phyloP scores from a whole-genome alignment of 2,113 vertebrate species.

The Nestor notabilis region DNA sequence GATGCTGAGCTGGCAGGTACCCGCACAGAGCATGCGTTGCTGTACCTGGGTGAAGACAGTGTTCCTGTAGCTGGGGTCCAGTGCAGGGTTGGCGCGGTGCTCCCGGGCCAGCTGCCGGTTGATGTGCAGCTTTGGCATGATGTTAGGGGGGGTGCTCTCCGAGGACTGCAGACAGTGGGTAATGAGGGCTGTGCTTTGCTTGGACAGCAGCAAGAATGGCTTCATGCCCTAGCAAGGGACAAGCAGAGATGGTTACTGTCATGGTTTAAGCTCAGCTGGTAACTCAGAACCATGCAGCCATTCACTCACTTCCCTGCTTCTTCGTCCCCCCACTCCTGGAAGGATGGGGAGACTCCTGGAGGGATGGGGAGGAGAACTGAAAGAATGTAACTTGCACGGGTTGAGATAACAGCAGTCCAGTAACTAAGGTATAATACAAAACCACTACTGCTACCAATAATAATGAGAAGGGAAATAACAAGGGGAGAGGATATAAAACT shows the following conservation, averaged over 20 bases:
- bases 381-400: neutral
- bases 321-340: neutral
- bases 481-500: neutral
- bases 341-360: neutral
- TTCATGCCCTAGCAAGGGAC: conserved; percentile 82
- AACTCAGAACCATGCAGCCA: neutral
- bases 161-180: conserved; percentile 91
- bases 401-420: neutral
- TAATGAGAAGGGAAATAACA: neutral
- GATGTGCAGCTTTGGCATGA: conserved; percentile 87
- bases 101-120: conserved; percentile 93
- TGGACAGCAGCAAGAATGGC: conserved; percentile 91
- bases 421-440: neutral
- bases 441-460: neutral
- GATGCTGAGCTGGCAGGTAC: neutral
- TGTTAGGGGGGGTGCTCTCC: conserved; percentile 84
- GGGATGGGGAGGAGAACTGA: neutral
- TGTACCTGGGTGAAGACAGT: conserved; percentile 89
- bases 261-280: neutral
- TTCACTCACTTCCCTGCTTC: neutral
- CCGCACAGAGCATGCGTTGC: accelerated
- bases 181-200: conserved; percentile 85
- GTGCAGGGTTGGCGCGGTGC: conserved; percentile 85
- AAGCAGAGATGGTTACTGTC: neutral
- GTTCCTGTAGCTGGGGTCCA: conserved; percentile 87